These are phyloP conservation scores for Actinia equina DNA, from an alignment of 64 coral and sea anemone species.

Conservation along the genomic window DNA sequence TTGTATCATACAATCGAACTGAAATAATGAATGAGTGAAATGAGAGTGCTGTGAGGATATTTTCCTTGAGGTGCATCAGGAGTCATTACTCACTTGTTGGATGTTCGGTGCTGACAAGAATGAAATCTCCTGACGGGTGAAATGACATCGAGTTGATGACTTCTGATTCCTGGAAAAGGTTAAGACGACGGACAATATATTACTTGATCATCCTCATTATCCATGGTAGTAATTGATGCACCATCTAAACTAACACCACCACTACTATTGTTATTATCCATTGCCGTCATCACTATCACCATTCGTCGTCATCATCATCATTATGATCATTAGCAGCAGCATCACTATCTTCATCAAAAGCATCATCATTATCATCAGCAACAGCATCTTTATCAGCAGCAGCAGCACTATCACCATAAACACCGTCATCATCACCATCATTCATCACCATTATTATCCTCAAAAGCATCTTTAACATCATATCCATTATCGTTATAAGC, in stretches of 20 bases:
- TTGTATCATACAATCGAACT: constrained; percentile 94
- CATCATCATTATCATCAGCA: too few species aligned
- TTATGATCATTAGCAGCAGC: too few species aligned
- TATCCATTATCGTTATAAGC: not conserved
- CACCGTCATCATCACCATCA: not conserved
- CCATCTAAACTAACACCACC: too few species aligned
- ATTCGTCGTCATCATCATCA: too few species aligned
- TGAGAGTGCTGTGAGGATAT: not conserved
- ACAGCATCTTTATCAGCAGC: not conserved
- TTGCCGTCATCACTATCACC: too few species aligned
- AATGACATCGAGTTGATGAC: constrained; percentile 86
- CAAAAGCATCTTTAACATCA: not conserved
- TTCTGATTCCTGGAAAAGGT: constrained; percentile 69
- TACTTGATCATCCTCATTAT: not conserved
- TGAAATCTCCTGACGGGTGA: constrained; percentile 90
- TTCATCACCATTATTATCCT: not conserved
- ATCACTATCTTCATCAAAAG: not conserved
- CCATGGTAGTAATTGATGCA: too few species aligned
- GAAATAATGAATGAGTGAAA: not conserved
- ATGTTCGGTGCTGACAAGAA: constrained; percentile 89
- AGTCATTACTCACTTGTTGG: constrained; percentile 75
- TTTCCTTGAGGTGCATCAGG: not conserved
- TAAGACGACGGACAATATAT: not conserved
- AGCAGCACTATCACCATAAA: not conserved
- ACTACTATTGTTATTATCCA: too few species aligned